phyloP scores from a whole-genome alignment of 2,797 vertebrate species.

The Sebastes flavidus region DNA sequence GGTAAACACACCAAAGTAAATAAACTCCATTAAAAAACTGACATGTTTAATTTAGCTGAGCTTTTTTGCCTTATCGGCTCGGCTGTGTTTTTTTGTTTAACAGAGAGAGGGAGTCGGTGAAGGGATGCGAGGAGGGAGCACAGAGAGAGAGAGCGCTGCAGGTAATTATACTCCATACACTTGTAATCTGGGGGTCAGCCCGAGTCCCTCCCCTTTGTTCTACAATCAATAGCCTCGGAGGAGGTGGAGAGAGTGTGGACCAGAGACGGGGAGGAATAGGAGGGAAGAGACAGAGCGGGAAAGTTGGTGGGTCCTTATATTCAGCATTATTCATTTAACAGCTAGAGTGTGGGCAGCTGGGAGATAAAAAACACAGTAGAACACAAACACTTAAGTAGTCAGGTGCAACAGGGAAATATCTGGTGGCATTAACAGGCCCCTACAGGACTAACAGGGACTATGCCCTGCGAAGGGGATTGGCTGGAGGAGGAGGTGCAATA shows the following conservation, averaged over 20 bases:
- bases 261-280: neutral
- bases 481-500: constrained; percentile 16
- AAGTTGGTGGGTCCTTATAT: constrained; percentile 49
- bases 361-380: constrained; percentile 28
- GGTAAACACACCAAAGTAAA: constrained; percentile 64
- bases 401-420: constrained; percentile 59
- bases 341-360: constrained; percentile 34
- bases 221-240: constrained; percentile 60
- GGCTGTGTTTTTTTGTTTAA: constrained; percentile 31
- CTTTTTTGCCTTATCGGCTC: constrained; percentile 33
- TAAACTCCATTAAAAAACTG: constrained; percentile 69
- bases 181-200: constrained; percentile 62
- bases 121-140: constrained; percentile 31
- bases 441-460: constrained; percentile 24
- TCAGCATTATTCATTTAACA: constrained; percentile 68
- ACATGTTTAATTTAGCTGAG: constrained; percentile 65
- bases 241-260: constrained; percentile 2
- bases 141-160: constrained; percentile 41
- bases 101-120: constrained; percentile 4
- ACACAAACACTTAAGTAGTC: constrained; percentile 56
- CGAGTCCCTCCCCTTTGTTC: constrained; percentile 57
- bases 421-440: constrained; percentile 43
- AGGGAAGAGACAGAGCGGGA: neutral
- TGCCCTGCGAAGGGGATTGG: constrained; percentile 17
- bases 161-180: constrained; percentile 70